phyloP scores from a whole-genome alignment of 2,888 invertebrate species.

The Dicyrtoma fusca region DNA sequence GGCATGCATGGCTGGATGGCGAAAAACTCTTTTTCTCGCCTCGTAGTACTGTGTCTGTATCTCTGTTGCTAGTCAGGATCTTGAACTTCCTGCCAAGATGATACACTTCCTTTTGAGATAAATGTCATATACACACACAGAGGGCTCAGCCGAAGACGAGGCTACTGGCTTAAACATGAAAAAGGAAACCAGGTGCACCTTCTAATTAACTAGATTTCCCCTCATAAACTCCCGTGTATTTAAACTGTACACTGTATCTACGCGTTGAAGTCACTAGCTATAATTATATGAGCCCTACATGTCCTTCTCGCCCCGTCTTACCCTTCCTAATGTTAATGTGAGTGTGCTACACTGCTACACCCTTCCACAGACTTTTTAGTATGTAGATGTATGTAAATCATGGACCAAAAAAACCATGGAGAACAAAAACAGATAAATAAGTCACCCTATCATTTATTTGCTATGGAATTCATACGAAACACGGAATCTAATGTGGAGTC shows the following conservation, averaged over 20 bases:
- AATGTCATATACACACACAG: conserved; percentile 42
- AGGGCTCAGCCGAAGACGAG: neutral
- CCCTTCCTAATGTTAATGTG: neutral
- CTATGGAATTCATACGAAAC: too few species aligned
- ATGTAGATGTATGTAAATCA: too few species aligned
- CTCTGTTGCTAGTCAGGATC: conserved; percentile 33
- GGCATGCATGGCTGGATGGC: conserved; percentile 40
- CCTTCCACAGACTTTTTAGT: too few species aligned
- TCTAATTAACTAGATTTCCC: conserved; percentile 52
- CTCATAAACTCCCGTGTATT: conserved; percentile 33
- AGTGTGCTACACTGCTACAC: too few species aligned
- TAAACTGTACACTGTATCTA: neutral
- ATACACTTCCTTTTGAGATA: conserved; percentile 48
- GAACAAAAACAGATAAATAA: too few species aligned
- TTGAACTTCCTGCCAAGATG: conserved; percentile 52
- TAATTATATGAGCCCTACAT: neutral
- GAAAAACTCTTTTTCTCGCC: conserved; percentile 30
- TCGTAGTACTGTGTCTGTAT: neutral
- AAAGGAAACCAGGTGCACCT: conserved; percentile 54
- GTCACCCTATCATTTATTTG: too few species aligned
- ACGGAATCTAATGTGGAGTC: too few species aligned
- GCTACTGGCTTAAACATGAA: conserved; percentile 42
- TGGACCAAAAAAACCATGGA: too few species aligned
- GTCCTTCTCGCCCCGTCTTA: neutral
- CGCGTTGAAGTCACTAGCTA: neutral